Evolutionary conservation across 1,140 invertebrate genomes (phyloP).

Genomic region (Heliconius congener): DNA sequence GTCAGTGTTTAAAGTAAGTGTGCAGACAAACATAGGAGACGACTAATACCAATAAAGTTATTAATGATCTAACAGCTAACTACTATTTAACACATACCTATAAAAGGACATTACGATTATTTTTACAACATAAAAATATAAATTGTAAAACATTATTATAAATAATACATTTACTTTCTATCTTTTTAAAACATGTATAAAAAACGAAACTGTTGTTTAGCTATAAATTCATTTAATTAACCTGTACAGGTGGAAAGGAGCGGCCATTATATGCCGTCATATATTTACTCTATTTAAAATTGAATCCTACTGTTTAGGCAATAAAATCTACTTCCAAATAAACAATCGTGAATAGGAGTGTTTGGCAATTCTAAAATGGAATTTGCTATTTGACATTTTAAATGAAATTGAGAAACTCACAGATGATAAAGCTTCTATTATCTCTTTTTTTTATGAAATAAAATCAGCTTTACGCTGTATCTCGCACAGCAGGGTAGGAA

Average conservation of each 20-base stretch:
- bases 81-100: too few relatives aligned
- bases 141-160: not conserved
- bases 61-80: too few relatives aligned
- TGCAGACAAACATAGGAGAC: too few relatives aligned
- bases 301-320: not conserved
- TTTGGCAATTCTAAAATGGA: conserved; percentile 34
- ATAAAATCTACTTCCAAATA: conserved; percentile 21
- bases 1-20: too few relatives aligned
- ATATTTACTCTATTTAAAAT: conserved; percentile 8
- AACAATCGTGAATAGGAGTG: conserved; percentile 21
- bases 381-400: conserved; percentile 33
- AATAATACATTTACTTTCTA: conserved; percentile 22
- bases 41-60: too few relatives aligned
- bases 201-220: conserved; percentile 34
- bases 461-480: too few relatives aligned
- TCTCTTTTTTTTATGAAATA: not conserved
- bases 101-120: too few relatives aligned
- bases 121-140: not conserved
- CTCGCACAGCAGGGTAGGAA: too few relatives aligned
- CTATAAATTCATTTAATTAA: conserved; percentile 42
- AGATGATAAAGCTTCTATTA: conserved; percentile 7
- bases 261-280: conserved; percentile 29
- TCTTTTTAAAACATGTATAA: conserved; percentile 17
- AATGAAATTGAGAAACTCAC: conserved; percentile 20
- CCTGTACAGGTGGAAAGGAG: conserved; percentile 41